Percentiles rank a stretch among this genome's conserved stretches.
Conservation (phyloP, 2,888 invertebrate species). For the Andrena flavipes region DNA sequence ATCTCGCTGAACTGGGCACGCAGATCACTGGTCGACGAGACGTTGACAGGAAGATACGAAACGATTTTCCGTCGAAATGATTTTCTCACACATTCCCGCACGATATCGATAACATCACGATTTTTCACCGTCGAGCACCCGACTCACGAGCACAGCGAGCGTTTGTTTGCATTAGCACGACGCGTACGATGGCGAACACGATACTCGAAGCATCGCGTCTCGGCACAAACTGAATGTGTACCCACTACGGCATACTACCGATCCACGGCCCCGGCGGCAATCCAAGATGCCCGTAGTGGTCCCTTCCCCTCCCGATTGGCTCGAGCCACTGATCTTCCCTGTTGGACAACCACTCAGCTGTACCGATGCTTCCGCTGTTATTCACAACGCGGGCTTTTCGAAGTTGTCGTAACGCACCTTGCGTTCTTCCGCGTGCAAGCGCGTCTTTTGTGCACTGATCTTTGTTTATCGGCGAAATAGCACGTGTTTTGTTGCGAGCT, state of each 20-base stretch:
- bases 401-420: slow-evolving; percentile 23
- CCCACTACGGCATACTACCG: slow-evolving; percentile 54
- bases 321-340: slow-evolving; percentile 44
- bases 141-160: neutral
- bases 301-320: slow-evolving; percentile 60
- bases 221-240: slow-evolving; percentile 73
- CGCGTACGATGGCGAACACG: slow-evolving; percentile 21
- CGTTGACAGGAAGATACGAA: neutral
- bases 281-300: slow-evolving; percentile 59
- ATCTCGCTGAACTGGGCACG: slow-evolving; percentile 8
- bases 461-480: neutral
- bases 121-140: neutral
- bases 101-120: neutral
- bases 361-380: slow-evolving; percentile 32
- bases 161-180: neutral
- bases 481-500: neutral
- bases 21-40: neutral
- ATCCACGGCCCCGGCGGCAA: slow-evolving; percentile 49
- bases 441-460: neutral
- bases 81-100: slow-evolving; percentile 17
- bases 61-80: neutral
- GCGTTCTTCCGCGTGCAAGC: neutral
- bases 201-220: slow-evolving; percentile 69
- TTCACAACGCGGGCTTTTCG: slow-evolving; percentile 51
- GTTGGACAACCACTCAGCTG: slow-evolving; percentile 53